phyloP scores from a whole-genome alignment of 1,140 invertebrate species.

The Bombus ignitus region DNA sequence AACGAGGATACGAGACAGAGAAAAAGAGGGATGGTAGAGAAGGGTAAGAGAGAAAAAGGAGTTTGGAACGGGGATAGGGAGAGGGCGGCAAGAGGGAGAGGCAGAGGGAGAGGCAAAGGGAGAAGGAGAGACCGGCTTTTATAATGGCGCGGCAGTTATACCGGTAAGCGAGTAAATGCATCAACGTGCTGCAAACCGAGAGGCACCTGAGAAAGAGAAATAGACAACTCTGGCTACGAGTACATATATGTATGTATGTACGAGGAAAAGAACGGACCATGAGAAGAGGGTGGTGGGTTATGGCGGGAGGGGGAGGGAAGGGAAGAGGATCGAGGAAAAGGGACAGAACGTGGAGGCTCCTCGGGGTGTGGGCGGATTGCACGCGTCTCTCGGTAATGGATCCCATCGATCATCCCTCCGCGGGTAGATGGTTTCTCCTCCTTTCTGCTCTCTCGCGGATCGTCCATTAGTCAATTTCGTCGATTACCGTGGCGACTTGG shows the following conservation, averaged over 20 bases:
- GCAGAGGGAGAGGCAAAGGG: slow-evolving; percentile 3
- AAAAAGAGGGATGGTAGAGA: not conserved
- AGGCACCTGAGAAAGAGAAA: slow-evolving; percentile 44
- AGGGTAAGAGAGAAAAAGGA: not conserved
- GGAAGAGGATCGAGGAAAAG: slow-evolving; percentile 25
- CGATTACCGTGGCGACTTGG: slow-evolving; percentile 57
- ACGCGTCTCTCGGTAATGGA: slow-evolving; percentile 75
- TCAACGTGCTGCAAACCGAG: slow-evolving; percentile 53
- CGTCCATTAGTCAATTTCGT: slow-evolving; percentile 73
- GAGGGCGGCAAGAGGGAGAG: slow-evolving; percentile 10
- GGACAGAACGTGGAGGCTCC: slow-evolving; percentile 47
- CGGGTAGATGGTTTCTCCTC: slow-evolving; percentile 67
- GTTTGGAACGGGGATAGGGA: no score
- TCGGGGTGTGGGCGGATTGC: slow-evolving; percentile 76
- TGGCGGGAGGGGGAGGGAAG: no score
- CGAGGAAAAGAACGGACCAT: slow-evolving; percentile 18
- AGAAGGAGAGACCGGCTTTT: slow-evolving; percentile 53
- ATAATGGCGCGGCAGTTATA: slow-evolving; percentile 65
- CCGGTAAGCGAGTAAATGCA: slow-evolving; percentile 65
- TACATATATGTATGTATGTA: slow-evolving; percentile 21
- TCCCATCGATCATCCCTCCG: slow-evolving; percentile 74
- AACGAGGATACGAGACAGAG: not conserved
- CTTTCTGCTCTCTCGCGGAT: slow-evolving; percentile 61
- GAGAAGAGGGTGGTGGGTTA: not conserved
- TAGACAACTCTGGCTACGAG: slow-evolving; percentile 42